These are phyloP conservation scores for Rhynchotus rufescens DNA, from an alignment of 2,797 vertebrate species.

Conservation along the genomic window DNA sequence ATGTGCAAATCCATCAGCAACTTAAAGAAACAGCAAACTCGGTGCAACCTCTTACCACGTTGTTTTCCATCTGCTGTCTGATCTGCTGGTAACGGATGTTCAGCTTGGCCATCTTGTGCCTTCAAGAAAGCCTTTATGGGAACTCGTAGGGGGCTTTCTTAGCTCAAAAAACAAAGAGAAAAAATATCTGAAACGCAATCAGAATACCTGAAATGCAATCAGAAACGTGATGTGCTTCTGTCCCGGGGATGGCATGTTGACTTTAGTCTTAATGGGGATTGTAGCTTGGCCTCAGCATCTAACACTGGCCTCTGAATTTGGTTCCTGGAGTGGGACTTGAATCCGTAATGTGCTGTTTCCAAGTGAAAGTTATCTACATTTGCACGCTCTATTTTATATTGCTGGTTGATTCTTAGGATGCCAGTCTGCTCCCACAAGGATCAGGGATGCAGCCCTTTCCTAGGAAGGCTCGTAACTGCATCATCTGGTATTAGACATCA, in stretches of 20 bases:
- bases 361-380: neutral
- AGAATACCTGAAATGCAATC: no score
- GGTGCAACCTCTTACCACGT: conserved; percentile 24
- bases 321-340: neutral
- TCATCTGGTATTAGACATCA: neutral
- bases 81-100: conserved; percentile 21
- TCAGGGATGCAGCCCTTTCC: neutral
- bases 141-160: neutral
- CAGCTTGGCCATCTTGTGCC: neutral
- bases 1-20: conserved; percentile 72
- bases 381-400: neutral
- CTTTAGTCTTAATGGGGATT: neutral
- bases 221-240: no score
- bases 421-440: neutral
- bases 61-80: conserved; percentile 62
- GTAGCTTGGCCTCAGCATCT: neutral
- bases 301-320: neutral
- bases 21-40: conserved; percentile 67
- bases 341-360: fast-evolving
- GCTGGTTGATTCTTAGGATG: neutral
- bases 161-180: neutral
- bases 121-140: neutral
- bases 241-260: neutral
- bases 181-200: neutral
- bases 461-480: neutral